Evolutionary conservation across 2,888 invertebrate genomes (phyloP), one percentile per base, ranked within the genome.

Genomic region (Herminia tarsipennalis): DNA sequence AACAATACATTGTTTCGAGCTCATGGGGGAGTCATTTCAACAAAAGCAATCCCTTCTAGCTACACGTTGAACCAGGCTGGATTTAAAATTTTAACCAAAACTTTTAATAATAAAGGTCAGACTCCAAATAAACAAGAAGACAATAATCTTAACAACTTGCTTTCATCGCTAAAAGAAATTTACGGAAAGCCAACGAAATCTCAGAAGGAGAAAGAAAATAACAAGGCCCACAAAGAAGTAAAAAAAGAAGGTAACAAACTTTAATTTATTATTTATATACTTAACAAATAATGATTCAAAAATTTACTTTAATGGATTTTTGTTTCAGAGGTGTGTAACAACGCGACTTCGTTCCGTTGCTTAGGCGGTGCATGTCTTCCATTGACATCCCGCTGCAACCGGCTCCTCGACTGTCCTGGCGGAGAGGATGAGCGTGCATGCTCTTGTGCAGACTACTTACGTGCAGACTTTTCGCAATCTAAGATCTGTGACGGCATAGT

Each of bases 401-500:
- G 94, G 70, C 80, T 95, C 29, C 87, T 94, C 16, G 95, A 96
- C 70, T 96, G 95, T 58, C 81, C 92, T 4, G 93, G 93, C 50
- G 95, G 95, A 1, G 94, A 94, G 51, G 96, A 96, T 70, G 96
- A 96, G 73, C 89, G 91, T 17, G 93, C 93, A 40, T 96, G 96
- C 72, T 93, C 94, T 12, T 96, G 96, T 74, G 95, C 95, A 5
- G 95, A 96, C 78, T 95, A 95, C 66, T 78, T 96, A 27, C 92
- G 92, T 42, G 93, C 95, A 1, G 95, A 95, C 68, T 93, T 93
- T 56, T 89, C 95, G 0, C 88, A 94, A 50, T 92, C 94, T 8
- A 96, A 96, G 80, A 94, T 96, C 35, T 96, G 96, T 72, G 96
- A 96, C 67, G 96, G 96, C 1, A 92, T 95, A 16, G 93, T 95